Conservation (phyloP, 2,888 invertebrate species). For the Strigamia maritima region DNA sequence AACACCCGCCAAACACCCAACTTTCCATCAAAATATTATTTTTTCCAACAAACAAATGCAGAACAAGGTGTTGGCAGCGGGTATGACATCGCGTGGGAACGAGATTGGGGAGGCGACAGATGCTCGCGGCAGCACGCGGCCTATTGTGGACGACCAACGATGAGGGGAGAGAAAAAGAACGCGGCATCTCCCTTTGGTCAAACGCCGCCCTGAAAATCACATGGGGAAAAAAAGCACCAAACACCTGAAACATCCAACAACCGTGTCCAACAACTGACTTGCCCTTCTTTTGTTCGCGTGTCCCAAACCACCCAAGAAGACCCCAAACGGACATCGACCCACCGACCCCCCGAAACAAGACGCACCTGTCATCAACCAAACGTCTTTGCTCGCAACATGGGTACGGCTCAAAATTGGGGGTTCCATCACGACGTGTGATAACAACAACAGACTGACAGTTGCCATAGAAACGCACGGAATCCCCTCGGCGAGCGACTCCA, state of each 20-base stretch:
- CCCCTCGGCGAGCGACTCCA: background rate
- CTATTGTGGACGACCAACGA: slow-evolving; percentile 8
- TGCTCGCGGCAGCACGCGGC: slow-evolving; percentile 23
- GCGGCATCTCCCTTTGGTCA: background rate
- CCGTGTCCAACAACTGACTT: background rate
- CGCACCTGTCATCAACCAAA: background rate
- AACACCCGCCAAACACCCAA: too few species aligned
- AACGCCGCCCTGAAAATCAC: background rate
- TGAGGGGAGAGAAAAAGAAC: background rate
- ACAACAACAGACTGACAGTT: background rate
- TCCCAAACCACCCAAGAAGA: background rate
- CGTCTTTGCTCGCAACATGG: background rate
- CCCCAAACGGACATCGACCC: background rate
- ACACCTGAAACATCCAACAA: background rate
- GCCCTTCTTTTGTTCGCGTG: slow-evolving; percentile 12
- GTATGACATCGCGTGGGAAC: slow-evolving; percentile 9
- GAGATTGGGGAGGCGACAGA: background rate
- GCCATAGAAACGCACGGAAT: background rate
- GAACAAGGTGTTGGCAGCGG: background rate
- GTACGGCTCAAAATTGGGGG: background rate
- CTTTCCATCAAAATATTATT: too few species aligned
- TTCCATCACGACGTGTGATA: background rate
- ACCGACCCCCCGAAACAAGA: background rate
- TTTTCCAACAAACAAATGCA: background rate
- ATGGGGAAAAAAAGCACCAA: background rate